A percentile compares a stretch with the other conserved stretches of the same genome.
phyloP scores from a whole-genome alignment of 2,888 invertebrate genomes.

The Masnerella sp. region DNA sequence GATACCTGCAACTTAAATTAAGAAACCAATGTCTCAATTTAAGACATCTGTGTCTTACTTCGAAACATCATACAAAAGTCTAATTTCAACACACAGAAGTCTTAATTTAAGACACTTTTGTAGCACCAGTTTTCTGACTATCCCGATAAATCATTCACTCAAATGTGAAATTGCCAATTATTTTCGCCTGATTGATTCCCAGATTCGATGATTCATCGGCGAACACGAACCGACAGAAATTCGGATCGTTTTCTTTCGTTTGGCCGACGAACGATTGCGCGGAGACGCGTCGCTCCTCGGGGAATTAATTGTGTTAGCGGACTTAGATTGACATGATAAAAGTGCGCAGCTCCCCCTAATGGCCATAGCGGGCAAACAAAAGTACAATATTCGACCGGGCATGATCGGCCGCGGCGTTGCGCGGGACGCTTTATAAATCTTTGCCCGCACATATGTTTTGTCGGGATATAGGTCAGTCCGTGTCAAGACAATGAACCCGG shows the following conservation, averaged over 20 bases:
- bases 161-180: slow-evolving; percentile 46
- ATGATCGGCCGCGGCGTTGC: slow-evolving; percentile 31
- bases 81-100: too few species aligned
- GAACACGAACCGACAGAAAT: slow-evolving; percentile 3
- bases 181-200: slow-evolving; percentile 24
- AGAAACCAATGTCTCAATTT: too few species aligned
- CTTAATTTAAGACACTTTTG: too few species aligned
- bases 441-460: slow-evolving; percentile 21
- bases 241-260: slow-evolving; percentile 26
- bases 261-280: slow-evolving; percentile 31
- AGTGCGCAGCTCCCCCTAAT: slow-evolving; percentile 39
- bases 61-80: too few species aligned
- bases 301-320: slow-evolving; percentile 52
- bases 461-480: slow-evolving; percentile 19
- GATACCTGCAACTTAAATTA: too few species aligned
- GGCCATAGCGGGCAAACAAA: slow-evolving; percentile 30
- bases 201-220: slow-evolving; percentile 28
- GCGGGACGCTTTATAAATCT: slow-evolving; percentile 34
- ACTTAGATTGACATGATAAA: slow-evolving; percentile 47
- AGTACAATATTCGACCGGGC: slow-evolving; percentile 24
- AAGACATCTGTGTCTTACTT: too few species aligned
- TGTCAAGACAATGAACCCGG: slow-evolving; percentile 33
- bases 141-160: slow-evolving; percentile 14
- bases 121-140: too few species aligned
- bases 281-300: slow-evolving; percentile 22